phyloP scores from a whole-genome alignment of 2,113 vertebrate genomes.

The Serinus canaria region DNA sequence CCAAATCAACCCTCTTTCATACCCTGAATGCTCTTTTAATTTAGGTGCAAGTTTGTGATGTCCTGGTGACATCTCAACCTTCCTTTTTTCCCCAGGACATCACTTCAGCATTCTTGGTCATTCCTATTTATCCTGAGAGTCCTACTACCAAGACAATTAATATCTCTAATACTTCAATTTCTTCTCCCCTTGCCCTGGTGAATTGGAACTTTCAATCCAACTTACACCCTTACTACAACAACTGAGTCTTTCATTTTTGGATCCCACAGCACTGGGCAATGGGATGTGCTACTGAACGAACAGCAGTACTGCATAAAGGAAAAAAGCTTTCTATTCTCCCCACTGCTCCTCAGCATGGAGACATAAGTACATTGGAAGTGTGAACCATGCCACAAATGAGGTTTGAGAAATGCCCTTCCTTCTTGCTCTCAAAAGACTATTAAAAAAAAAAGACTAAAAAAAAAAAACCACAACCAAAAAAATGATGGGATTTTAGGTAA shows the following conservation, averaged over 20 bases:
- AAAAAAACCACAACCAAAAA: neutral
- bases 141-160: neutral
- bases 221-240: neutral
- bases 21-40: neutral
- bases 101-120: neutral
- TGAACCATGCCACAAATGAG: neutral
- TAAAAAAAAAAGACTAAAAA: neutral
- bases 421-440: neutral
- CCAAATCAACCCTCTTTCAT: neutral
- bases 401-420: neutral
- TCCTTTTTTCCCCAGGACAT: neutral
- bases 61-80: neutral
- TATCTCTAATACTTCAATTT: neutral
- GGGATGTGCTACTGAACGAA: conserved; percentile 25
- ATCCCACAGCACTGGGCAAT: neutral
- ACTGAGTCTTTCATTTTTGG: conserved; percentile 2
- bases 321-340: conserved; percentile 1
- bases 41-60: neutral
- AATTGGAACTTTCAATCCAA: neutral
- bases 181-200: neutral
- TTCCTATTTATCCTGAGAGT: neutral
- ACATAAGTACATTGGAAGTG: neutral
- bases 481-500: neutral
- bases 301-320: neutral
- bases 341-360: neutral